Percentiles rank a stretch among this genome's conserved stretches.
Conservation (phyloP, 2,797 vertebrate species). For the Phrynocephalus forsythii region DNA sequence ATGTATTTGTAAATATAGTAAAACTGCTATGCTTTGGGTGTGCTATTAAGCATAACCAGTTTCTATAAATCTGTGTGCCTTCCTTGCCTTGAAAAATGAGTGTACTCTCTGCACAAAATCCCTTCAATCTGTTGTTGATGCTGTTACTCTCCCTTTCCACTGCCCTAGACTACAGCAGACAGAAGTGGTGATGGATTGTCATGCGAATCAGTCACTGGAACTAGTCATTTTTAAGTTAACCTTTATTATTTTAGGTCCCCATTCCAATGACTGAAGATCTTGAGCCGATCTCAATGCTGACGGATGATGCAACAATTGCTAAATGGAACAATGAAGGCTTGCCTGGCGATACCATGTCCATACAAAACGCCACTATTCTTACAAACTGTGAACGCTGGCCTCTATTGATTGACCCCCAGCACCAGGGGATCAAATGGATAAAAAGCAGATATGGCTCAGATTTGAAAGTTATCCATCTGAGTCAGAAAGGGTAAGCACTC, state of each 20-base stretch:
- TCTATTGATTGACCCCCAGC: conserved; percentile 83
- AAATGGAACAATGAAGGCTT: conserved; percentile 85
- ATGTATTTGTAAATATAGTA: neutral
- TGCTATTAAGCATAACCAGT: neutral
- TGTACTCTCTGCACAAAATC: neutral
- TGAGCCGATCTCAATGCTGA: conserved; percentile 80
- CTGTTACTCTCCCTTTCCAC: neutral
- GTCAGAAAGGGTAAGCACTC: conserved; percentile 79
- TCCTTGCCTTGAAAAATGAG: neutral
- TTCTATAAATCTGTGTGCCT: neutral
- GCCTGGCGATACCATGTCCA: conserved; percentile 81
- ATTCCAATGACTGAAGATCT: conserved; percentile 82
- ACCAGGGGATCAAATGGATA: conserved; percentile 84
- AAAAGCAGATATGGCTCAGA: conserved; percentile 80
- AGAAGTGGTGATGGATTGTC: neutral
- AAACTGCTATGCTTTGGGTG: neutral
- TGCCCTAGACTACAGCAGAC: conserved; percentile 21
- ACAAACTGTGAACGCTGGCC: conserved; percentile 82
- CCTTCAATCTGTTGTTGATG: neutral
- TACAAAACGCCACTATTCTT: conserved; percentile 81
- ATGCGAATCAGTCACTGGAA: conserved; percentile 16
- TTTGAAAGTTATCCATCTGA: conserved; percentile 81
- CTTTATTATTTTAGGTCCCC: conserved; percentile 70
- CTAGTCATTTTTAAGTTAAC: conserved; percentile 58
- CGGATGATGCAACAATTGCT: conserved; percentile 80